Percentiles rank a stretch among this genome's conserved stretches.
phyloP scores from a whole-genome alignment of 2,888 invertebrate species.

The Alloplasta piceator region DNA sequence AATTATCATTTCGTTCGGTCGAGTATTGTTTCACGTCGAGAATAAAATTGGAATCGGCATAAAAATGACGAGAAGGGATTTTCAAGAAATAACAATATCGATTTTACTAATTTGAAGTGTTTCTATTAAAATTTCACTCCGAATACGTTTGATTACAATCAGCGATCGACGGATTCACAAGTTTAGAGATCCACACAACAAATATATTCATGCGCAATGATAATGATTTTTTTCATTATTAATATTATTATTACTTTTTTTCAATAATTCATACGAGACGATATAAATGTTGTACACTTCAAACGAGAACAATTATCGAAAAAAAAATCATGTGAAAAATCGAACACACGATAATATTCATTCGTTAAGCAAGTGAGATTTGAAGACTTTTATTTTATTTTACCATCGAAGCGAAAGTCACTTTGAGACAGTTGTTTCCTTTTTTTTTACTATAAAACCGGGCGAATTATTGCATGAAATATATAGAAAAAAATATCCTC shows the following conservation, averaged over 20 bases:
- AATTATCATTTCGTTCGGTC: background rate
- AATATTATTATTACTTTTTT: conserved; percentile 41
- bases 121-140: conserved; percentile 80
- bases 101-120: conserved; percentile 75
- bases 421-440: conserved; percentile 28
- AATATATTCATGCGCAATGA: conserved; percentile 77
- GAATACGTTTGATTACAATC: conserved; percentile 81
- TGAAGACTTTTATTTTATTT: conserved; percentile 57
- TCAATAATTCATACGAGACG: conserved; percentile 51
- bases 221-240: conserved; percentile 66
- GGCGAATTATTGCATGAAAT: conserved; percentile 51
- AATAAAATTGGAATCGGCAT: background rate
- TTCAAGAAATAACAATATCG: conserved; percentile 3
- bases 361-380: conserved; percentile 67
- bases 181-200: conserved; percentile 77
- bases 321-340: conserved; percentile 60
- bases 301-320: conserved; percentile 70
- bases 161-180: conserved; percentile 80
- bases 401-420: conserved; percentile 43
- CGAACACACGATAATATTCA: conserved; percentile 49
- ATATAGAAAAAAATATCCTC: conserved; percentile 55
- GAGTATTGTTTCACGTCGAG: background rate
- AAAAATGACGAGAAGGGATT: background rate
- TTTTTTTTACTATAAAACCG: conserved; percentile 32
- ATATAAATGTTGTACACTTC: conserved; percentile 63